Conservation (phyloP, 2,113 vertebrate species). For the Aythya baeri region DNA sequence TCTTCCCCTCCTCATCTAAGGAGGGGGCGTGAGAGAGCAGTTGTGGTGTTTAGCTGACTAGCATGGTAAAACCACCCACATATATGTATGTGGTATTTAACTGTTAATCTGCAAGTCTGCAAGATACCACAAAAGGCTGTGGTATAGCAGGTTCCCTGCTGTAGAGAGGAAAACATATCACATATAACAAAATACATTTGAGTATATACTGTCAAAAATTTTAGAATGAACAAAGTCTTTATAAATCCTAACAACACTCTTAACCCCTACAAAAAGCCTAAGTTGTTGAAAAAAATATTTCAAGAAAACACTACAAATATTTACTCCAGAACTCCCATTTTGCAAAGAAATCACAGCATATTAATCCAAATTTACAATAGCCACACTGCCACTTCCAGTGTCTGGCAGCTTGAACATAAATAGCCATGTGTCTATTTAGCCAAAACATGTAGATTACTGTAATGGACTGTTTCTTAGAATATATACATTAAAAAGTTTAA, state of each 20-base stretch:
- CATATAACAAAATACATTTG: not conserved
- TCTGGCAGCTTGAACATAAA: not conserved
- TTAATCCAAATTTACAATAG: not conserved
- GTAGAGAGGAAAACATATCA: not conserved
- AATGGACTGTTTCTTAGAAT: not conserved
- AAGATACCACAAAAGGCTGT: not conserved
- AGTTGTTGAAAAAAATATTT: not conserved
- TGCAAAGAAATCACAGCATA: not conserved
- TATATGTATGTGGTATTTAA: not conserved
- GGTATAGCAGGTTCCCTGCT: not conserved
- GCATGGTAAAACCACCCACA: no score
- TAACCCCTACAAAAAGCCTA: not conserved
- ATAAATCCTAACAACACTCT: not conserved
- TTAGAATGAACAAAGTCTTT: not conserved
- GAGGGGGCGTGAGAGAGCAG: no score
- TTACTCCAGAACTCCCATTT: not conserved
- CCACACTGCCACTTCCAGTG: not conserved
- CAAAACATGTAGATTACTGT: not conserved
- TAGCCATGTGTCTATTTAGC: not conserved
- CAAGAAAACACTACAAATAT: not conserved
- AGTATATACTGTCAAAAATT: not conserved
- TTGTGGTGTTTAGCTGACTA: no score
- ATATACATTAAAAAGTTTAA: not conserved
- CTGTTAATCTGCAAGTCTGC: not conserved
- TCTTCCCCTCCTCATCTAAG: no score